Conservation (phyloP, 2,113 vertebrate species). For the Neofelis nebulosa region DNA sequence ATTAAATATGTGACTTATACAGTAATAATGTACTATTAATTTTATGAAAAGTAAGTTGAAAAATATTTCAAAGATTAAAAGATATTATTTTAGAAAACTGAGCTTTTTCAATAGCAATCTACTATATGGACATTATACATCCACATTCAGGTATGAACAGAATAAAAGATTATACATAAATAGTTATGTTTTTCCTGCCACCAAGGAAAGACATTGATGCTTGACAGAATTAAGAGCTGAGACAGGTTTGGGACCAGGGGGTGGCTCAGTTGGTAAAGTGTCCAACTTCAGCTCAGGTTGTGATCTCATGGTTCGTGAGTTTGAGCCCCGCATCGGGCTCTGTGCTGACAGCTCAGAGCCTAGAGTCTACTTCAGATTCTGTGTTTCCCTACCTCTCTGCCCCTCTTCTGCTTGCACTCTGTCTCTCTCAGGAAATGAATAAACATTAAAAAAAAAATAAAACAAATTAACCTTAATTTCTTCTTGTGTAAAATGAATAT, state of each 20-base stretch:
- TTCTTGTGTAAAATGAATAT: background rate
- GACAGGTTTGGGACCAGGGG: background rate
- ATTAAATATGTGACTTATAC: background rate
- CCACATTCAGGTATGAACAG: background rate
- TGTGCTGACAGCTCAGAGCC: too few species aligned
- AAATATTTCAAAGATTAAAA: background rate
- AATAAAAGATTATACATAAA: background rate
- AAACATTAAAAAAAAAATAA: too few species aligned
- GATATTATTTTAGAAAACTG: background rate
- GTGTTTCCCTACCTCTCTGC: too few species aligned
- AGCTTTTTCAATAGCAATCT: background rate
- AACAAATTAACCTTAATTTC: background rate
- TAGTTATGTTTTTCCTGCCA: background rate
- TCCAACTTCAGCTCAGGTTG: too few species aligned
- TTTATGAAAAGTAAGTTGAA: background rate
- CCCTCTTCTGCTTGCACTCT: too few species aligned
- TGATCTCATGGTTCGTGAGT: too few species aligned
- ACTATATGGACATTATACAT: background rate
- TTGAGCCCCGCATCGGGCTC: too few species aligned
- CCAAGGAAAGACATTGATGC: background rate
- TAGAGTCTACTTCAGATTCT: too few species aligned
- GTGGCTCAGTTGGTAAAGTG: too few species aligned
- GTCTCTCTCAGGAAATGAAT: too few species aligned
- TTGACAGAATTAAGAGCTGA: background rate
- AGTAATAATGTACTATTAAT: background rate